Base-by-base conservation (phyloP, 2,113 vertebrate species). In the Apus apus region DNA sequence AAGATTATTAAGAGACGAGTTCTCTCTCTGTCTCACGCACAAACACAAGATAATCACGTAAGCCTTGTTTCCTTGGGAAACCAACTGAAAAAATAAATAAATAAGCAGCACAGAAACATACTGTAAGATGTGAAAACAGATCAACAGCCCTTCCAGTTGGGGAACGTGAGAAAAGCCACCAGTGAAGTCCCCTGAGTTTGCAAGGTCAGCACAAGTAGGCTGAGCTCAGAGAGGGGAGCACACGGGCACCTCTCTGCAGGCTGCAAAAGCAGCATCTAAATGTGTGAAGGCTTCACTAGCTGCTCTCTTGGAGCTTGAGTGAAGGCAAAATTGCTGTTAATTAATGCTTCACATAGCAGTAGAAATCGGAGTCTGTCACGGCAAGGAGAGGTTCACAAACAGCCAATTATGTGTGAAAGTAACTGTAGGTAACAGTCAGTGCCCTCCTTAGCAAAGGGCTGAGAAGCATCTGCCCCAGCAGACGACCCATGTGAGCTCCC, bases 31-130 rank as follows among this genome's bases (percentile, higher is more conserved):
- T 23, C 25, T 9, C 62, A 9, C 1, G 4, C 67, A 46, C 77
- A 75, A 89, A 89, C 60, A 82, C 88, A 85, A 77, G 89, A 86
- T 89, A 79, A 79, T 26, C 92, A 89, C 32, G 17, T 84, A 75
- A 84, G 53, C 82, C 68, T 30, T 11, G 82, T 89, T 94, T 90
- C 92, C 92, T 94, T 76, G 82, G 89, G 88, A 94, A 96, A 62
- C 36, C 88, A 60, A 79, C 58, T 29, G 36, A 70, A 71, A 74
- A 48, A 50, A 74, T 62, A 20, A 26, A 90, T 34, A 72, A 48
- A 8, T 30, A n/a, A n/a, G n/a, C n/a, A 30, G 38, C 60, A 6
- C 34, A 85, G 71, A 68, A 85, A 82, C 75, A 65, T 51, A 30
- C 85, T 93, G 77, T 36, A 61, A 89, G 81, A 86, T 46, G 62